phyloP scores from a whole-genome alignment of 2,113 vertebrate genomes.

The Callaeas wilsoni region DNA sequence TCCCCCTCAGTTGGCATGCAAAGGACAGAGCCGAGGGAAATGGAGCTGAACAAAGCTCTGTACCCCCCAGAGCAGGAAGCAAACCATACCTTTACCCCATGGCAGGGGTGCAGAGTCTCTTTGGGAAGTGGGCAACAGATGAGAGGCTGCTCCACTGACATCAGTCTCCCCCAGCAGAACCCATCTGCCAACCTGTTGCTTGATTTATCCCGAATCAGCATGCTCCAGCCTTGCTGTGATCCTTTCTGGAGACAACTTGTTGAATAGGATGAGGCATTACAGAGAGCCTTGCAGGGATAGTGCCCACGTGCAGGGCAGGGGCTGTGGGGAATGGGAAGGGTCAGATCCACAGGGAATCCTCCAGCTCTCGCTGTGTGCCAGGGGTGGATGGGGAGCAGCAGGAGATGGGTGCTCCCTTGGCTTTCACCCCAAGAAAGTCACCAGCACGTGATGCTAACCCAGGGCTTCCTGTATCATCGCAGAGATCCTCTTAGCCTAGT shows the following conservation, averaged over 20 bases:
- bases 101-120: not conserved
- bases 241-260: not conserved
- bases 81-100: fast-evolving
- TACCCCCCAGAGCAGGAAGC: not conserved
- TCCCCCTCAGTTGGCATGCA: not conserved
- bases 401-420: not conserved
- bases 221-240: not conserved
- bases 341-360: not conserved
- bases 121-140: not conserved
- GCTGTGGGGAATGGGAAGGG: not conserved
- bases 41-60: not conserved
- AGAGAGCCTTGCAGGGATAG: not conserved
- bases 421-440: not conserved
- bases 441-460: not conserved
- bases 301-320: fast-evolving
- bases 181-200: not conserved
- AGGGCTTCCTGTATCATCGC: not conserved
- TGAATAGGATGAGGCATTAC: not conserved
- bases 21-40: not conserved
- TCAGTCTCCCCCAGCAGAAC: not conserved
- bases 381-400: not conserved
- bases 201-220: fast-evolving
- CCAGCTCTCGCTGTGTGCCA: not conserved
- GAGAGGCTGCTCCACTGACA: not conserved
- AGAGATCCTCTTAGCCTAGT: slow-evolving; percentile 49